Base-by-base conservation (phyloP, 2,113 vertebrate species). In the Xerus inauris region DNA sequence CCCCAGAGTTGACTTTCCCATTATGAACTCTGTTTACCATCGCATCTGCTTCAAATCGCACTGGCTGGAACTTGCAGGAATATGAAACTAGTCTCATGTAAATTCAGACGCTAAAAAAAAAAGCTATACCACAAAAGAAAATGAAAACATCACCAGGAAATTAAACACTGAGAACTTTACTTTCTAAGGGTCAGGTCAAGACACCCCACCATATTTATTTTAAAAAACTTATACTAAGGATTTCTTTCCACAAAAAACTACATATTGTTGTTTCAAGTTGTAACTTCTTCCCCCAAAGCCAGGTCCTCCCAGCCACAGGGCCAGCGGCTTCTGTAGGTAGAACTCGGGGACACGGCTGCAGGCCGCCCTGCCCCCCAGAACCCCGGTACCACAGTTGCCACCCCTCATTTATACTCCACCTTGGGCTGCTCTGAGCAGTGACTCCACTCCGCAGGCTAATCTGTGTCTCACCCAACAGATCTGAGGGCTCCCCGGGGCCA, bases 1-100 rank as follows among this genome's bases (percentile, higher is more conserved):
- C 35, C 64, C 85, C 73, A 12, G 57, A 91, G 38, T 76, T 91
- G 75, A 6, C 95, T 95, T 95, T 89, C 67, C 64, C 8, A 0
- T 57, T 87, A 59, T 28, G n/a, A 57, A 91, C 26, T 79, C 45
- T 54, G 51, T 30, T 89, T 69, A 94, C 91, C 88, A 72, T 96
- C 42, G 88, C 77, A 97, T 77, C 35, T 72, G 84, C 65, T 97
- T 97, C 94, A 96, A 89, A 77, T 72, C 89, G 95, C 59, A 64
- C 0, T 8, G 59, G 45, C 82, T 81, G 76, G 73, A 85, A 81
- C 26, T 75, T 80, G 42, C 5, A 72, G 65, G 96, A 87, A 93
- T 51, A 83, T n/a, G 67, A 90, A 89, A 89, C 76, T 20, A 57
- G 42, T 69, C 12, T 77, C 59, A 79, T 8, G 12, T 32, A 96